Evolutionary conservation across 2,797 vertebrate species (phyloP), one percentile per base, ranked within the genome.

Genomic region (Poeciliopsis paucimaculata): DNA sequence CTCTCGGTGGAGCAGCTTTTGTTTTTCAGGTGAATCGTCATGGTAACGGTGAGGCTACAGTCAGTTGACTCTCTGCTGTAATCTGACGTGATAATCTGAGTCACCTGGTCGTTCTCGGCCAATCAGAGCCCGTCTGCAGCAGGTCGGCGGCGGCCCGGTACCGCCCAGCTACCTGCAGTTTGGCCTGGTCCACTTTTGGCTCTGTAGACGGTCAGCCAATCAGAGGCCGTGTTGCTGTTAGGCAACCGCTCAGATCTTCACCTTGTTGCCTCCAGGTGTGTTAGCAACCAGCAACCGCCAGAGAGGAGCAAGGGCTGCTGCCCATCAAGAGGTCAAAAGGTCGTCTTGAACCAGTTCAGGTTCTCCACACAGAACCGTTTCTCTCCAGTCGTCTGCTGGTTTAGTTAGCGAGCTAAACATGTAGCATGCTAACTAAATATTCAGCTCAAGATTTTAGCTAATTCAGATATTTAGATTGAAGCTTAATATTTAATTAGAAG

Each of bases 111-210:
- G 75, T 77, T 55, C 83, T 73, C 87, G 84, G 92, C 93, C 93
- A 94, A 95, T 95, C 91, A 92, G 77, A 66, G 82, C 81, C 89
- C 82, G 83, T 92, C 89, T 89, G 90, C n/a, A 16, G 62, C 84
- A 62, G 76, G 85, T 90, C 90, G 75, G 78, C 75, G 47, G 41
- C 72, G 31, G 82, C 71, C 57, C 4, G n/a, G 34, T 91, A 92
- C 86, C 77, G 55, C 75, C 92, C 92, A 89, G 92, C 94, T 92
- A 91, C 85, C 88, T 10, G n/a, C 71, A 53, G 83, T 81, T 87
- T 88, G 86, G 83, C 90, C 92, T 90, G 91, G 85, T 92, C 89
- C 93, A 94, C 91, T 94, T 93, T 93, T 92, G 6, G 57, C 57
- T 31, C 57, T 34, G 28, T 6, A 39, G 49, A 51, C 34, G 13